Base-by-base conservation (phyloP, 2,888 invertebrate species). In the Drosophila mettleri region DNA sequence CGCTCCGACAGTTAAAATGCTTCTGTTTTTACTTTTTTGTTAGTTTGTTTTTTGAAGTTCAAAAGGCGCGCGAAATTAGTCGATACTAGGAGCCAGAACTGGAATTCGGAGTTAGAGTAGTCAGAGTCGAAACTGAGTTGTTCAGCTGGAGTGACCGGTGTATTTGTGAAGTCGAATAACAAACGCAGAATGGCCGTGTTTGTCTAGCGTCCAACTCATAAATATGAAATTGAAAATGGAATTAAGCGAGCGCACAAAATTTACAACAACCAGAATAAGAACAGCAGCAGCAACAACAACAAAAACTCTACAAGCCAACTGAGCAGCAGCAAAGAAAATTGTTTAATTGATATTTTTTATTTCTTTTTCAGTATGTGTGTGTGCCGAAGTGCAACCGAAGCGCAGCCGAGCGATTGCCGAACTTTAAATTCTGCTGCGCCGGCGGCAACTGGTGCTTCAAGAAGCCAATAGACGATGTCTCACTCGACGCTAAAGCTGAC, bases 101-200 rank as follows among this genome's bases (percentile, higher is more conserved):
- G 29, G 8, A 10, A 45, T 14, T 51, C 51, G 16, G 31, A 53
- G 14, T 48, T 18, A 18, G 12, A 51, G 34, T 38, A 36, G 18
- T 51, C 7, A 10, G 34, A 16, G 3, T 24, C 12, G 16, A 33
- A n/a, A 6, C n/a, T 10, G 22, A 34, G n/a, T 33, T 20, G 14
- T 20, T 31, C 14, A 9, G 31, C 20, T 3, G 20, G 4, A n/a
- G 14, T n/a, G 34, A 29, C 66, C 49, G 68, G 39, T 46, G 69
- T 53, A 51, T 65, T 53, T 64, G 34, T 61, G 58, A 64, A 38
- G 57, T 57, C 79, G 89, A 80, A 77, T 80, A 78, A 75, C 75
- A 75, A 79, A 69, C 78, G 78, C 87, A 74, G 90, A 90, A 90
- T 90, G 87, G 81, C 81, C 79, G 74, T 81, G 78, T 75, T 89